Percentiles rank a stretch among this genome's conserved stretches.
Evolutionary conservation across 2,797 vertebrate genomes (phyloP).

Genomic region (Anguilla anguilla): DNA sequence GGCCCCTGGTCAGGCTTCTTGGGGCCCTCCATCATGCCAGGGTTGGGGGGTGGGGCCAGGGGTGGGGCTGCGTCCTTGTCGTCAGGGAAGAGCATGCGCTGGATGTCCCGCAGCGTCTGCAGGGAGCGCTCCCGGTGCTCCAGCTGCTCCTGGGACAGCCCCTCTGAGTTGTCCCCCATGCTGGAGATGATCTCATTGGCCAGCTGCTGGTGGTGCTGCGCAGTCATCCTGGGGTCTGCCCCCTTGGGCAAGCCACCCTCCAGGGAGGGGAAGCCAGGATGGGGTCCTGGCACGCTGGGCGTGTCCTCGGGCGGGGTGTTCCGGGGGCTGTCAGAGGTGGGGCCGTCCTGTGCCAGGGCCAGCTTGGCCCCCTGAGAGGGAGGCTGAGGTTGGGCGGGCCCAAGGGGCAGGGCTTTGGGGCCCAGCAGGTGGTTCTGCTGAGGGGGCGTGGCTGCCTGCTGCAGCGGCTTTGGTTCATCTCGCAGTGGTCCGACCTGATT

Average conservation of each 20-base stretch:
- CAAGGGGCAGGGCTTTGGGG: slow-evolving; percentile 69
- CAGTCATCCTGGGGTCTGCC: slow-evolving; percentile 52
- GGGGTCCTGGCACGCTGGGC: slow-evolving; percentile 74
- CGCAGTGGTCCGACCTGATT: slow-evolving; percentile 85
- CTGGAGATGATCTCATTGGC: slow-evolving; percentile 84
- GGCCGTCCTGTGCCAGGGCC: slow-evolving; percentile 80
- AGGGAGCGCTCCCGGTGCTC: slow-evolving; percentile 80
- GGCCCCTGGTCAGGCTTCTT: slow-evolving; percentile 89
- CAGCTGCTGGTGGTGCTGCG: slow-evolving; percentile 72
- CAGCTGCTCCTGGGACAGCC: slow-evolving; percentile 91
- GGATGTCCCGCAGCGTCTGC: slow-evolving; percentile 90
- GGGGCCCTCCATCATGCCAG: slow-evolving; percentile 74
- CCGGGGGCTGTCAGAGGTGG: slow-evolving; percentile 82
- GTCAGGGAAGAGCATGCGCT: slow-evolving; percentile 98
- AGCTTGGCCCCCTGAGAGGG: slow-evolving; percentile 80
- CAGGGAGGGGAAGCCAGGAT: slow-evolving; percentile 76
- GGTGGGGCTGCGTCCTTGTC: slow-evolving; percentile 77
- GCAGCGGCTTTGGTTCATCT: slow-evolving; percentile 81
- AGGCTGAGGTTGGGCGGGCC: not conserved
- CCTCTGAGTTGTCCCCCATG: slow-evolving; percentile 94
- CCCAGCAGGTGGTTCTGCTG: slow-evolving; percentile 85
- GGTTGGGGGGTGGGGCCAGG: slow-evolving; percentile 46
- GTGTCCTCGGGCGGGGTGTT: slow-evolving; percentile 78
- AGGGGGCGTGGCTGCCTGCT: slow-evolving; percentile 66
- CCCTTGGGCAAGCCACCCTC: slow-evolving; percentile 51